These are phyloP conservation scores for Phalacrocorax brasilianus DNA, from an alignment of 2,113 vertebrate genomes.

Conservation along the genomic window DNA sequence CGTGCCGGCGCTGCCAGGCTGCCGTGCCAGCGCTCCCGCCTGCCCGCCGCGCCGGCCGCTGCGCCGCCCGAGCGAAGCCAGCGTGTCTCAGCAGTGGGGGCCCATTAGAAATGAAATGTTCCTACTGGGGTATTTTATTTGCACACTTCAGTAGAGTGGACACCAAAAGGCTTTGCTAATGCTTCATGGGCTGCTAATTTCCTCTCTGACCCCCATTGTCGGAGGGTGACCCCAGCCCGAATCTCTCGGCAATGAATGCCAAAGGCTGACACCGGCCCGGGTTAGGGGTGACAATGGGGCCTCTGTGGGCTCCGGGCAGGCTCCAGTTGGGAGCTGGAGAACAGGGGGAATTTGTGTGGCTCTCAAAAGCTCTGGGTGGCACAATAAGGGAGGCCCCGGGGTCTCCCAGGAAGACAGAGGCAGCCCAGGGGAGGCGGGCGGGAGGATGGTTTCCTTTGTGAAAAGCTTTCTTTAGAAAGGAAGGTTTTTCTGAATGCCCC, in stretches of 20 bases:
- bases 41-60: not conserved
- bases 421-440: not conserved
- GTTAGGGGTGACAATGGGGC: slow-evolving; percentile 75
- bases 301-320: slow-evolving; percentile 76
- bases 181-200: slow-evolving; percentile 94
- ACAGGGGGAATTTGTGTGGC: slow-evolving; percentile 73
- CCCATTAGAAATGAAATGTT: slow-evolving; percentile 60
- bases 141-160: slow-evolving; percentile 79
- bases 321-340: slow-evolving; percentile 74
- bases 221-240: slow-evolving; percentile 76
- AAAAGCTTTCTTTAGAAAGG: slow-evolving; percentile 70
- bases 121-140: slow-evolving; percentile 78
- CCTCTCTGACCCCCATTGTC: slow-evolving; percentile 79
- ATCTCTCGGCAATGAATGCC: slow-evolving; percentile 82
- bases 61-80: not conserved
- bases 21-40: not conserved
- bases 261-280: slow-evolving; percentile 81
- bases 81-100: slow-evolving; percentile 63
- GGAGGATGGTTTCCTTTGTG: slow-evolving; percentile 68
- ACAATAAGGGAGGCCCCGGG: slow-evolving; percentile 68
- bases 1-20: not conserved
- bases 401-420: slow-evolving; percentile 70
- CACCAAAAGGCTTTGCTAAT: slow-evolving; percentile 81
- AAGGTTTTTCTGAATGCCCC: slow-evolving; percentile 67
- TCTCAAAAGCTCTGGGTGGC: slow-evolving; percentile 79